These are phyloP conservation scores for Vidua chalybeata DNA, from an alignment of 2,113 vertebrate species.

Conservation along the genomic window DNA sequence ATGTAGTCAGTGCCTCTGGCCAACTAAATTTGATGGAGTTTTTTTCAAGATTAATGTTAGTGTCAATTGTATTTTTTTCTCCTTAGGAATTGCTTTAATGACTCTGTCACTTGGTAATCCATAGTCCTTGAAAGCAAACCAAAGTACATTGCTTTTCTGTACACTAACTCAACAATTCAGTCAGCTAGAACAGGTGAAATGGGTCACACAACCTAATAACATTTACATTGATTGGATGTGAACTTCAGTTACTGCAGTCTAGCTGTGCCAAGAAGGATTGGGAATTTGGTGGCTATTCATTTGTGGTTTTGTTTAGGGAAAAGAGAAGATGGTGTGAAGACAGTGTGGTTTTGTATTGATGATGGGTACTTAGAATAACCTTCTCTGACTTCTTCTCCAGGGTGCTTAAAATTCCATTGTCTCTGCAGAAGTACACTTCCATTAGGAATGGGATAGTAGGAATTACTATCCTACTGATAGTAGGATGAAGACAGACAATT, in stretches of 20 bases:
- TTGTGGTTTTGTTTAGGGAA: neutral
- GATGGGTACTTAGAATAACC: neutral
- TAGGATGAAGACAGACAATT: neutral
- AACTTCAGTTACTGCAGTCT: neutral
- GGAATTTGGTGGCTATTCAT: neutral
- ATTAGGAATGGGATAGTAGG: neutral
- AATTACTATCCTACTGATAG: neutral
- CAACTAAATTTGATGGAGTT: neutral
- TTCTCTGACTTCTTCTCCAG: neutral
- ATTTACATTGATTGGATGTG: slow-evolving; percentile 27
- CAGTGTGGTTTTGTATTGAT: neutral
- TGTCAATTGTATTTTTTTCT: slow-evolving; percentile 3
- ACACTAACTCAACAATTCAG: neutral
- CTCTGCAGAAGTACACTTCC: neutral
- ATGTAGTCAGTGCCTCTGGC: neutral
- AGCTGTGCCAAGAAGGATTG: neutral
- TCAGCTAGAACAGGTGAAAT: slow-evolving; percentile 14
- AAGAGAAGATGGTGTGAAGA: neutral
- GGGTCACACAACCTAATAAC: neutral
- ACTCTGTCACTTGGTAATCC: slow-evolving; percentile 25
- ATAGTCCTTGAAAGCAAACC: slow-evolving; percentile 31
- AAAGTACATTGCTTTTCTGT: neutral
- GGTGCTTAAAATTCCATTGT: neutral
- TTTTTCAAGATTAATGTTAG: slow-evolving; percentile 33
- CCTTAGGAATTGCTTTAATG: slow-evolving; percentile 58